Evolutionary conservation across 2,797 vertebrate species (phyloP).

Genomic region (Decapterus maruadsi): DNA sequence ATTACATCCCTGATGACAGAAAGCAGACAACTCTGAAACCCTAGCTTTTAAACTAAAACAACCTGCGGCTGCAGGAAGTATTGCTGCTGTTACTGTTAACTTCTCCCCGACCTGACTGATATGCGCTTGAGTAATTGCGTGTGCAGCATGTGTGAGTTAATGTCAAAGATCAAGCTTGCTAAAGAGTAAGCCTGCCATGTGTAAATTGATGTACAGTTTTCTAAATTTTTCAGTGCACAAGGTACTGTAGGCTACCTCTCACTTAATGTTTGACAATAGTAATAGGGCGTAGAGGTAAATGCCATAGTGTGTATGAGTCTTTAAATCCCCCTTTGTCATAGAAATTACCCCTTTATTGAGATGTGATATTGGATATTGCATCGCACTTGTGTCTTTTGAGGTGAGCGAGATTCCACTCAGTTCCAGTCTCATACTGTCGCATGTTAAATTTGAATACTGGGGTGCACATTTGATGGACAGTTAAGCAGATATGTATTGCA

Average conservation of each 20-base stretch:
- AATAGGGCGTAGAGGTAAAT: slow-evolving; percentile 63
- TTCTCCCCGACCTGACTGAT: slow-evolving; percentile 25
- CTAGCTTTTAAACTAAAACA: slow-evolving; percentile 42
- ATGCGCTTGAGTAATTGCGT: slow-evolving; percentile 61
- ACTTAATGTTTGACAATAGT: slow-evolving; percentile 68
- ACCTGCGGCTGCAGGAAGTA: slow-evolving; percentile 57
- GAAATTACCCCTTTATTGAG: slow-evolving; percentile 50
- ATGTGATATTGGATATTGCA: slow-evolving; percentile 49
- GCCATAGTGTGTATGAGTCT: slow-evolving; percentile 64
- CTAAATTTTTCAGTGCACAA: slow-evolving; percentile 75
- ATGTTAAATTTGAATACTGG: slow-evolving; percentile 35
- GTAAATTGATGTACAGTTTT: slow-evolving; percentile 81
- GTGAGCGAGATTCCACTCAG: slow-evolving; percentile 31
- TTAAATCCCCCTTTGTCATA: slow-evolving; percentile 56
- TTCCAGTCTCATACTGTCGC: slow-evolving; percentile 32
- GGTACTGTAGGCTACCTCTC: slow-evolving; percentile 83
- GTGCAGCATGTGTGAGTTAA: slow-evolving; percentile 60
- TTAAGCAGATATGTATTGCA: slow-evolving; percentile 38
- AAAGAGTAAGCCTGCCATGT: slow-evolving; percentile 71
- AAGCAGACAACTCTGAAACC: slow-evolving; percentile 32
- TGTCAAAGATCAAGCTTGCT: slow-evolving; percentile 64
- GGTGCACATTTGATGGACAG: slow-evolving; percentile 42
- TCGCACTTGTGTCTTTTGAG: slow-evolving; percentile 46
- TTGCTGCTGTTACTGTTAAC: slow-evolving; percentile 71
- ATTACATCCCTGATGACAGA: slow-evolving; percentile 22